A percentile compares a stretch with the other conserved stretches of the same genome.
Evolutionary conservation across 2,797 vertebrate species (phyloP).

Genomic region (Siniperca undulata): DNA sequence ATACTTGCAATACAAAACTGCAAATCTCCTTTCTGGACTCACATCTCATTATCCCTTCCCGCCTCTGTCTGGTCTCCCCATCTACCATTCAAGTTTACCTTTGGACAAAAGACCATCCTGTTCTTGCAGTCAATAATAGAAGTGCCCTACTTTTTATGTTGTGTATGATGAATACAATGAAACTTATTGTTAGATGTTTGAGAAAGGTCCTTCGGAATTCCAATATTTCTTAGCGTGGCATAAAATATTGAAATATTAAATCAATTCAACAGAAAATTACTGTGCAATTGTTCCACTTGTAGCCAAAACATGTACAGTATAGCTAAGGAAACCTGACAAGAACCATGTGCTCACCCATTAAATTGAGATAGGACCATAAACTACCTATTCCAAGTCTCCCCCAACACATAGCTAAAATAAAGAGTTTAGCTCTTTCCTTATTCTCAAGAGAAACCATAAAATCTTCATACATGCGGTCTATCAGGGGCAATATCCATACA

Average conservation of each 20-base stretch:
- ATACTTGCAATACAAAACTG: conserved; percentile 18
- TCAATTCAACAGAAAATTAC: background rate
- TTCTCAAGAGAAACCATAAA: conserved; percentile 54
- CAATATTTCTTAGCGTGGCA: background rate
- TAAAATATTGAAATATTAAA: background rate
- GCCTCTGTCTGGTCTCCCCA: conserved; percentile 36
- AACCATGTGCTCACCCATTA: conserved; percentile 12
- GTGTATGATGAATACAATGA: conserved; percentile 17
- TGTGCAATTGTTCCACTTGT: background rate
- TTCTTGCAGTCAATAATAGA: conserved; percentile 46
- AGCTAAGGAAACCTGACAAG: background rate
- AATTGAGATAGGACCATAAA: background rate
- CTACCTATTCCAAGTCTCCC: conserved; percentile 1
- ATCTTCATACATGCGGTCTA: conserved; percentile 27
- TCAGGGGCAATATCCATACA: conserved; percentile 42
- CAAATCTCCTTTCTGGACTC: conserved; percentile 42
- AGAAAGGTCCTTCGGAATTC: background rate
- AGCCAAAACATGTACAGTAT: background rate
- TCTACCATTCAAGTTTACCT: conserved; percentile 45
- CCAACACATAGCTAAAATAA: conserved; percentile 9
- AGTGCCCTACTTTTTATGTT: background rate
- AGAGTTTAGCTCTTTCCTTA: conserved; percentile 40
- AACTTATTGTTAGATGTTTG: conserved; percentile 2
- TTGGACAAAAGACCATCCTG: conserved; percentile 47
- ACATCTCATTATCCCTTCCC: conserved; percentile 21